Percentiles rank a stretch among this genome's conserved stretches.
phyloP scores from a whole-genome alignment of 2,113 vertebrate genomes.

The Brienomyrus longianalis region DNA sequence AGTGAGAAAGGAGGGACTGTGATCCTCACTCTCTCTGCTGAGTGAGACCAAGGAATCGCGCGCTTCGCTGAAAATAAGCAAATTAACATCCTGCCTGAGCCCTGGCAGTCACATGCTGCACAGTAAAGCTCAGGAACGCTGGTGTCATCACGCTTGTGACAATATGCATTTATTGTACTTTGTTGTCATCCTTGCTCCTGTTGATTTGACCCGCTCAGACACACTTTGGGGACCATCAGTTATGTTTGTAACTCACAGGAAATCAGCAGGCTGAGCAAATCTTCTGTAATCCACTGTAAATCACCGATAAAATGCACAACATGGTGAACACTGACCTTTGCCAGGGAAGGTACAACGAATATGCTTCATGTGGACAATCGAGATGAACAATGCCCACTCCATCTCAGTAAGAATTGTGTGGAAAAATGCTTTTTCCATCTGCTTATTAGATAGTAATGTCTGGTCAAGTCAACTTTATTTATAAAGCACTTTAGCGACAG shows the following conservation, averaged over 20 bases:
- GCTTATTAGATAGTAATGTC: neutral
- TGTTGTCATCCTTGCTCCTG: neutral
- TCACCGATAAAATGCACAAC: neutral
- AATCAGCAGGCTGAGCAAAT: neutral
- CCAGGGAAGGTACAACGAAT: neutral
- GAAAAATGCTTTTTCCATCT: neutral
- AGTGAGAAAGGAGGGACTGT: neutral
- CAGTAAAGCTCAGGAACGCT: neutral
- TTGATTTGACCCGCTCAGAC: neutral
- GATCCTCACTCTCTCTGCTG: neutral
- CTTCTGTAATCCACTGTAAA: neutral
- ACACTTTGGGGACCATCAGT: neutral
- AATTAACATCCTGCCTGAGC: neutral
- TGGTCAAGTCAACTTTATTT: neutral
- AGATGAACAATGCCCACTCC: neutral
- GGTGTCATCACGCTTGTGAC: neutral
- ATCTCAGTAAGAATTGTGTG: neutral
- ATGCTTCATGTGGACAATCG: neutral
- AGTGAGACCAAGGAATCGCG: neutral
- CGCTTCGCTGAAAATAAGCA: neutral
- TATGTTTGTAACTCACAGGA: neutral
- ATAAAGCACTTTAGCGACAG: neutral
- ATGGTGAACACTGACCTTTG: neutral
- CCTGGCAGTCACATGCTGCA: neutral
- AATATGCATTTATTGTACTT: neutral